Evolutionary conservation across 2,888 invertebrate genomes (phyloP).

Genomic region (Acrobasis consociella): DNA sequence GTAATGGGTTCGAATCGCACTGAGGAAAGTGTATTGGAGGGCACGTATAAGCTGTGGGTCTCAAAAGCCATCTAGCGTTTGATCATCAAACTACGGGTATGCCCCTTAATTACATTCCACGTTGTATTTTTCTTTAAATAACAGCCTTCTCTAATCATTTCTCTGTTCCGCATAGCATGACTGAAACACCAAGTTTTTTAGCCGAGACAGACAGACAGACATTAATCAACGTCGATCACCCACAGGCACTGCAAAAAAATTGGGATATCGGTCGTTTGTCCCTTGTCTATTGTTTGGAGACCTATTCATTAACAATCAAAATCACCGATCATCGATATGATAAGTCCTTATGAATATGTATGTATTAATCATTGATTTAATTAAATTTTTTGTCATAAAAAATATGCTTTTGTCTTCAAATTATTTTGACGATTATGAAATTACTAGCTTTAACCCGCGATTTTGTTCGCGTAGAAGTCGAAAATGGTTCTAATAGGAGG

Average conservation of each 20-base stretch:
- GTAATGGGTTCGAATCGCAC: too few relatives aligned
- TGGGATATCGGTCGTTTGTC: slow-evolving; percentile 29
- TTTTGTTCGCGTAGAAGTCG: too few relatives aligned
- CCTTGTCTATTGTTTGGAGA: slow-evolving; percentile 13
- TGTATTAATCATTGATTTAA: background rate
- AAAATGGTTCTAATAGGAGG: too few relatives aligned
- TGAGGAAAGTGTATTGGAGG: too few relatives aligned
- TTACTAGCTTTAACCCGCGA: too few relatives aligned
- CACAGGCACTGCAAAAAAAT: slow-evolving; percentile 54
- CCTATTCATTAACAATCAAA: background rate
- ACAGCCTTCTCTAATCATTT: slow-evolving; percentile 40
- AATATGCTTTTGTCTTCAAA: too few relatives aligned
- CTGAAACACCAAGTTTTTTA: slow-evolving; percentile 79
- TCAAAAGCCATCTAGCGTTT: too few relatives aligned
- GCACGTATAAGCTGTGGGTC: too few relatives aligned
- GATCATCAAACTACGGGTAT: too few relatives aligned
- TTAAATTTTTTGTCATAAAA: background rate
- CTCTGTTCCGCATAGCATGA: slow-evolving; percentile 46
- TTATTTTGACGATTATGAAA: too few relatives aligned
- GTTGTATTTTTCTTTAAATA: too few relatives aligned
- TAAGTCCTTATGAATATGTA: background rate
- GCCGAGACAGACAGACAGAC: slow-evolving; percentile 69
- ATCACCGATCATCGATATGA: background rate
- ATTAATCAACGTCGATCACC: slow-evolving; percentile 81
- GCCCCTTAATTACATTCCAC: too few relatives aligned